Conservation (phyloP, 2,888 invertebrate species). For the Myopa tessellatipennis region DNA sequence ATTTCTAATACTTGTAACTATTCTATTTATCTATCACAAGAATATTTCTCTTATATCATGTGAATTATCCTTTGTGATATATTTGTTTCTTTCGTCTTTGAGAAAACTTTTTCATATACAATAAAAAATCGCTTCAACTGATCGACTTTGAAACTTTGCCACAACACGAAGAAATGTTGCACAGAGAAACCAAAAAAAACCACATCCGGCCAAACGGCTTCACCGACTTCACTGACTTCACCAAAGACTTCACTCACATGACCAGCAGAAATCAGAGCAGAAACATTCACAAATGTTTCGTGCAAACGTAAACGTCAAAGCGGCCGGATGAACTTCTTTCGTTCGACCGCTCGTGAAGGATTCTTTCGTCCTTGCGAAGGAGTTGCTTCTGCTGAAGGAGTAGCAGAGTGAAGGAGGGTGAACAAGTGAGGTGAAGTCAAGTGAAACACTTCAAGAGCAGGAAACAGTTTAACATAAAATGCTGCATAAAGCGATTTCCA, state of each 20-base stretch:
- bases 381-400: slow-evolving; percentile 1
- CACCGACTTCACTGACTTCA: too few species aligned
- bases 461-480: slow-evolving; percentile 35
- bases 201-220: too few species aligned
- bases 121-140: neutral
- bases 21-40: too few species aligned
- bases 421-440: too few species aligned
- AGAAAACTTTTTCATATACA: neutral
- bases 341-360: neutral
- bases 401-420: too few species aligned
- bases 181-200: too few species aligned
- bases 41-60: too few species aligned
- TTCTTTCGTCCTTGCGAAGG: neutral
- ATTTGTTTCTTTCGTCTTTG: neutral
- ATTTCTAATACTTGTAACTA: too few species aligned
- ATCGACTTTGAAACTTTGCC: neutral
- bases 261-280: neutral
- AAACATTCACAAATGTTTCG: neutral
- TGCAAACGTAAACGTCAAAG: neutral
- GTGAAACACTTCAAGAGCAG: slow-evolving; percentile 15
- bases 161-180: too few species aligned
- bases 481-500: slow-evolving; percentile 21
- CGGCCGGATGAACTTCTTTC: neutral
- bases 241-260: neutral
- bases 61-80: too few species aligned